Evolutionary conservation across 2,888 invertebrate species (phyloP).

Genomic region (Steinernema hermaphroditum): DNA sequence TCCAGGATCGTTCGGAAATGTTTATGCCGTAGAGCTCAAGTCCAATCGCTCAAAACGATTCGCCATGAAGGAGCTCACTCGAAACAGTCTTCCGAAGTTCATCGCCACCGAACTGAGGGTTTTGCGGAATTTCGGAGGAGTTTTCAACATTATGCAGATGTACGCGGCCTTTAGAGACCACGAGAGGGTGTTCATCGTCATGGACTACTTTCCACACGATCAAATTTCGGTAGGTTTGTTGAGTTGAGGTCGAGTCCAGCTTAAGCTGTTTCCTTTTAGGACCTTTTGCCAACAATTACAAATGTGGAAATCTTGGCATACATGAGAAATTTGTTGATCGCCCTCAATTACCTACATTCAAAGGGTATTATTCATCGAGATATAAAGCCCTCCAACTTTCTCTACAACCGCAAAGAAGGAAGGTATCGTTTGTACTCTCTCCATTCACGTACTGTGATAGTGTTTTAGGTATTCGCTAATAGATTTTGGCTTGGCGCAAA

Average conservation of each 20-base stretch:
- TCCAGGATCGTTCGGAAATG: constrained; percentile 47
- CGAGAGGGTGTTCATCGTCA: constrained; percentile 82
- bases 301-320: constrained; percentile 76
- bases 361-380: constrained; percentile 85
- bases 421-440: constrained; percentile 32
- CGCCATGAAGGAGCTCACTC: constrained; percentile 46
- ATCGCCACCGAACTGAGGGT: constrained; percentile 40
- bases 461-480: constrained; percentile 74
- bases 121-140: constrained; percentile 36
- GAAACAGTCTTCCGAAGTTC: constrained; percentile 39
- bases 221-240: constrained; percentile 75
- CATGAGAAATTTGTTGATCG: constrained; percentile 79
- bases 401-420: constrained; percentile 75
- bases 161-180: constrained; percentile 57
- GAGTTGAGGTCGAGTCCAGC: constrained; percentile 31
- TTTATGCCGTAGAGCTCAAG: constrained; percentile 44
- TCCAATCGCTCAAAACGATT: constrained; percentile 33
- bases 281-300: constrained; percentile 73
- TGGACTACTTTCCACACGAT: constrained; percentile 84
- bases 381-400: constrained; percentile 87
- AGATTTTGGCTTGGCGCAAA: constrained; percentile 86
- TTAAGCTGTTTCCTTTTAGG: constrained; percentile 70
- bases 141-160: constrained; percentile 38
- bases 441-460: not conserved
- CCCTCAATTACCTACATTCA: constrained; percentile 80